Base-by-base conservation (phyloP, 2,113 vertebrate species). In the Etia nguti region DNA sequence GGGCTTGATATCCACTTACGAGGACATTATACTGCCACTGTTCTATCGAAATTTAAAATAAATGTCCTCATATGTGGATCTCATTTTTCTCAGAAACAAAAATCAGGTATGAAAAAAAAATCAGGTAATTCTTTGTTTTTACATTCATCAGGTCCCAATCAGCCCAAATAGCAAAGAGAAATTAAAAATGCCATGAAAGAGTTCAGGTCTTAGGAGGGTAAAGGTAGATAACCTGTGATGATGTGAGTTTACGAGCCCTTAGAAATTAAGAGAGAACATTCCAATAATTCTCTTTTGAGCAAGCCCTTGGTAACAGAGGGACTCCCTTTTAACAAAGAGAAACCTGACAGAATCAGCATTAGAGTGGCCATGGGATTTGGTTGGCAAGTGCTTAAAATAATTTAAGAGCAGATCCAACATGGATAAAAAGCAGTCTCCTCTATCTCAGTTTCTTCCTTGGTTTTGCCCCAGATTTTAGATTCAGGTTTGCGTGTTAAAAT, bases 351-450 rank as follows among this genome's bases (percentile, higher is more conserved):
- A 77, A 50, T 77, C 24, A 31, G 16, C 10, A 7, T 50, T 29
- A 31, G 16, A 50, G 43, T 50, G 43, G 26, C 16, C 70, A 8
- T 77, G 24, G 46, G 24, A 77, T 2, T 50, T 77, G 24, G 16
- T 50, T 77, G 26, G 24, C 16, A 50, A 50, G 31, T 50, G 43
- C 8, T 10, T 20, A 46, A 46, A 13, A 15, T 10, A 24, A 73
- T 26, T 68, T 2, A 70, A 70, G 36, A 43, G 6, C 12, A 24
- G 12, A 41, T 22, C 10, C 11, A 68, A 41, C 36, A 70, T 10
- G 65, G 1, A 43, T 43, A 2, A 68, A 12, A 6, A 1, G 0
- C 13, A 46, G 41, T 73, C 13, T 0, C 8, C 38, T 43, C n/a
- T 70, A 26, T 46, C 65, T 26, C 22, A 1, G 22, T 46, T 73